Conservation (phyloP, 2,113 vertebrate species). For the Megalops atlanticus region DNA sequence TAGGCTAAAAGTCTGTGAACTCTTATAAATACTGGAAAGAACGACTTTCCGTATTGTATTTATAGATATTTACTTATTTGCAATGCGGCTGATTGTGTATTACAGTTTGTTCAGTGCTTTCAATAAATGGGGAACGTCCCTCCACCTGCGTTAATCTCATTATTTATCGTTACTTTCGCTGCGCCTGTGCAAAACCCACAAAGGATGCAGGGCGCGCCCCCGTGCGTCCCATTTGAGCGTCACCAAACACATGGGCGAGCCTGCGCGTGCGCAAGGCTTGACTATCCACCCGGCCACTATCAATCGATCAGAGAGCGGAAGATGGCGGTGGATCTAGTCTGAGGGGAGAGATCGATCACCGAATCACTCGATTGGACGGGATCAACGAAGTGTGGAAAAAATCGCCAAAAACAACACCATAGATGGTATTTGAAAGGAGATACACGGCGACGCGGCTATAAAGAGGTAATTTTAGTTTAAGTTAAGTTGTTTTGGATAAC, state of each 20-base stretch:
- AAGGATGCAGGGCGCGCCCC: constrained; percentile 20
- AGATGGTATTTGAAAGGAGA: not conserved
- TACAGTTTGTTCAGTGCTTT: no score
- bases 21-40: no score
- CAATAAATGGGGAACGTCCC: no score
- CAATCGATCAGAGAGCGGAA: constrained; percentile 81
- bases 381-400: constrained; percentile 38
- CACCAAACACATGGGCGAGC: not conserved
- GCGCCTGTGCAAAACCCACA: not conserved
- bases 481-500: constrained; percentile 36
- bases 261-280: constrained; percentile 36
- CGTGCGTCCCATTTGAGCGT: constrained; percentile 8
- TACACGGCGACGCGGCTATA: not conserved
- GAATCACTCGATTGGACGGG: constrained; percentile 74
- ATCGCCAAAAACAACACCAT: not conserved
- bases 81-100: no score
- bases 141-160: no score
- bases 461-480: constrained; percentile 45
- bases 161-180: not conserved
- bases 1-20: no score
- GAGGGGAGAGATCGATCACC: constrained; percentile 69
- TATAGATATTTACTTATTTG: no score
- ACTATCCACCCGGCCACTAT: constrained; percentile 64
- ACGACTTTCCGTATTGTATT: no score
- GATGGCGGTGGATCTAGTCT: constrained; percentile 68